These are phyloP conservation scores for Sciaenops ocellatus DNA, from an alignment of 2,797 vertebrate species.

Conservation along the genomic window DNA sequence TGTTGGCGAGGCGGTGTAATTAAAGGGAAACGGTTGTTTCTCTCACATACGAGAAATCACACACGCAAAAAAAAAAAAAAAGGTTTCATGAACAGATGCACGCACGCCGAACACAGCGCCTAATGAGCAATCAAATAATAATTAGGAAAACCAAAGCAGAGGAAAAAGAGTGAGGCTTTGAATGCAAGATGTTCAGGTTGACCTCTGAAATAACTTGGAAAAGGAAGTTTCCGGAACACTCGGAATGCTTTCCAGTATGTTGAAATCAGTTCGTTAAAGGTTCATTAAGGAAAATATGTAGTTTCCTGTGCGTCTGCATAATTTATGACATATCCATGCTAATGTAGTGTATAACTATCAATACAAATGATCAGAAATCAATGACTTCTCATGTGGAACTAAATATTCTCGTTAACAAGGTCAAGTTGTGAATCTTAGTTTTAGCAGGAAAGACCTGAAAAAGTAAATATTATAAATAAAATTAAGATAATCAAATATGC, in stretches of 20 bases:
- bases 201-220: conserved; percentile 45
- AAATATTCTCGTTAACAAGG: not conserved
- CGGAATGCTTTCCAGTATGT: not conserved
- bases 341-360: not conserved
- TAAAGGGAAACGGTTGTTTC: conserved; percentile 66
- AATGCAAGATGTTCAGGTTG: conserved; percentile 76
- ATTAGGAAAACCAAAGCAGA: conserved; percentile 80
- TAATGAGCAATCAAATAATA: conserved; percentile 87
- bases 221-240: not conserved
- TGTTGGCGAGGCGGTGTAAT: conserved; percentile 70
- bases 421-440: not conserved
- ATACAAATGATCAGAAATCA: not conserved
- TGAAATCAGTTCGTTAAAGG: not conserved
- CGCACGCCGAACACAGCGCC: conserved; percentile 63
- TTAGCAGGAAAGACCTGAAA: not conserved
- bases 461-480: not conserved
- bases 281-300: not conserved
- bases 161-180: conserved; percentile 57
- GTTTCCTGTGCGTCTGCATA: not conserved
- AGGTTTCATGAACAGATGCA: conserved; percentile 76
- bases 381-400: not conserved
- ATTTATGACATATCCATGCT: not conserved
- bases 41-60: conserved; percentile 56
- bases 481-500: not conserved
- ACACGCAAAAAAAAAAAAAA: conserved; percentile 41